Evolutionary conservation across 1,140 invertebrate genomes (phyloP), one percentile per base, ranked within the genome.

Genomic region (Brachionus koreanus): DNA sequence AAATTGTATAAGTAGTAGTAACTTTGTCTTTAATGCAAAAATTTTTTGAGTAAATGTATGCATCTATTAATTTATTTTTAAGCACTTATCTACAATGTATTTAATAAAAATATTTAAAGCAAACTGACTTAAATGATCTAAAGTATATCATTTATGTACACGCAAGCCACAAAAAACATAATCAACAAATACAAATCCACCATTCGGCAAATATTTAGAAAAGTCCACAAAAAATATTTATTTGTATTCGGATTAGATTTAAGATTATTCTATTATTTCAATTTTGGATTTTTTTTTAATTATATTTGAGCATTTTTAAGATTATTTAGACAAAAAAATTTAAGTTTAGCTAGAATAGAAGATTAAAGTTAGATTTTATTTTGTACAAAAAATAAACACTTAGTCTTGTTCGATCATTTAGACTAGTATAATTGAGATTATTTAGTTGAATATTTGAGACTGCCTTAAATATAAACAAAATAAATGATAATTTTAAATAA

Each of bases 211-310:
- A 69, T 69, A 69, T 19, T 69, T 39, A 19, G 23, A 69, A 69
- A 39, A 69, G 37, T 39, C 37, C 29, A 16, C 19, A 43, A 69
- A 43, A 69, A 69, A 69, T 69, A 69, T 69, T 69, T 69, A 69
- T 69, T 69, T 69, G 35, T 69, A 69, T 69, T 37, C 29, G 65
- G 65, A 69, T 69, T 69, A 69, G 16, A 69, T 33, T 37, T 37
- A 9, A 69, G 35, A 39, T 39, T 37, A 42, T 69, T 69, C 37
- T 69, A 37, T 69, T 69, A 37, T 69, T 69, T 39, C 37, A 37
- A 39, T 69, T 69, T 69, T 19, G 19, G 37, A n/a, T 69, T 13
- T 69, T 69, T n/a, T 69, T 37, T 69, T 42, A 39, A 39, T 69
- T 42, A 19, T 12, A 42, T 69, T 69, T 39, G 29, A 65, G 63